A percentile compares a stretch with the other conserved stretches of the same genome.
Conservation (phyloP, 2,797 vertebrate genomes). For the Ctenosaura bakeri region DNA sequence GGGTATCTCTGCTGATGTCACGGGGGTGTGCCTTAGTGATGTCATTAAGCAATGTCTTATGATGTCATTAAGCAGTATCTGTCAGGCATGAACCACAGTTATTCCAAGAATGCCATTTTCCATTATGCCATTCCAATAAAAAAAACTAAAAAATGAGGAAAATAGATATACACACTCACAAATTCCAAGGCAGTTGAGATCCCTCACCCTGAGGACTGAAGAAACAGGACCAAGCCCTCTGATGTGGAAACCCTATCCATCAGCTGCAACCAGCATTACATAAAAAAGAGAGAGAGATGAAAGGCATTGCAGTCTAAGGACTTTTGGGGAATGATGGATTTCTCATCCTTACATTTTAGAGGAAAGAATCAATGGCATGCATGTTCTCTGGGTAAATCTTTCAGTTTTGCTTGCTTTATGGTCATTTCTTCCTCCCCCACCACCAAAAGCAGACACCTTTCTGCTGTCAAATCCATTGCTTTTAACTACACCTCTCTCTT, state of each 20-base stretch:
- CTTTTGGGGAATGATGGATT: background rate
- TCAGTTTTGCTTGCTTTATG: background rate
- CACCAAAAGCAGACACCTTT: background rate
- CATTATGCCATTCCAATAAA: too few relatives aligned
- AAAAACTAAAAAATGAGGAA: too few relatives aligned
- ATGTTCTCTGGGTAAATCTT: background rate
- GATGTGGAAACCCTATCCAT: background rate
- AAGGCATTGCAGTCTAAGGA: background rate
- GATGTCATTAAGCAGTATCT: too few relatives aligned
- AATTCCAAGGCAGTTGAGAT: too few relatives aligned
- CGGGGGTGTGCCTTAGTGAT: too few relatives aligned
- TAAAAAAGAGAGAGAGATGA: background rate
- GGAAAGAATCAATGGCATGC: background rate
- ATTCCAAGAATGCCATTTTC: too few relatives aligned
- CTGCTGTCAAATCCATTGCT: background rate
- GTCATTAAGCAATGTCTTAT: too few relatives aligned
- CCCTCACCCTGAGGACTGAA: too few relatives aligned
- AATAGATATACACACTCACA: too few relatives aligned
- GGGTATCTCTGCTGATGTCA: too few relatives aligned
- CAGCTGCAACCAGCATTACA: background rate
- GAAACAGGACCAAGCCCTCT: too few relatives aligned
- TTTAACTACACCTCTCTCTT: background rate
- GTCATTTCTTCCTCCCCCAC: background rate
- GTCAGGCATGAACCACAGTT: too few relatives aligned
- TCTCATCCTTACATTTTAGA: background rate